Evolutionary conservation across 1,140 invertebrate genomes (phyloP).

Genomic region (Drosophila kepulauana): DNA sequence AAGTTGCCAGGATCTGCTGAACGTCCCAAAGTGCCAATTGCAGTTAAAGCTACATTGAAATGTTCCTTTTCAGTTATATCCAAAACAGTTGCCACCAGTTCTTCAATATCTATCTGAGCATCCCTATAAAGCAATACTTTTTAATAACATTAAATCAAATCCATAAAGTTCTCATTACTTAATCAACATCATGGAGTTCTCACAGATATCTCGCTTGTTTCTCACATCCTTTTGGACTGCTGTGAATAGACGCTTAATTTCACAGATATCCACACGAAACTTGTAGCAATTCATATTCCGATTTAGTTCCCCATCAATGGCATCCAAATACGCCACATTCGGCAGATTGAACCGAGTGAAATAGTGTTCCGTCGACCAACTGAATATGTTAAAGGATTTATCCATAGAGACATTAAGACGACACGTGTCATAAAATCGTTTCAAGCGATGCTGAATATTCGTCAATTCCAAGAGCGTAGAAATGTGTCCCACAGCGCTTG

Average conservation of each 20-base stretch:
- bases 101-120: constrained; percentile 45
- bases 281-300: constrained; percentile 37
- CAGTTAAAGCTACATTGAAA: background rate
- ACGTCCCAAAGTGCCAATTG: background rate
- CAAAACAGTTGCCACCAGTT: constrained; percentile 16
- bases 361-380: constrained; percentile 44
- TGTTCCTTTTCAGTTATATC: constrained; percentile 14
- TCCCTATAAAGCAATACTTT: constrained; percentile 17
- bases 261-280: constrained; percentile 48
- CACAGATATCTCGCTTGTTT: constrained; percentile 35
- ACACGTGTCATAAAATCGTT: constrained; percentile 24
- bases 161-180: constrained; percentile 22
- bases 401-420: constrained; percentile 11
- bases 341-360: constrained; percentile 39
- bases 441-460: constrained; percentile 16
- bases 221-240: constrained; percentile 24
- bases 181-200: constrained; percentile 37
- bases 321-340: constrained; percentile 48
- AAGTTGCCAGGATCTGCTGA: constrained; percentile 8
- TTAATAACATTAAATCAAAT: background rate
- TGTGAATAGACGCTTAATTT: constrained; percentile 34
- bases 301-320: constrained; percentile 14
- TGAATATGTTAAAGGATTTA: constrained; percentile 33
- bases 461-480: constrained; percentile 31
- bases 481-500: constrained; percentile 30